A percentile compares a stretch with the other conserved stretches of the same genome.
Evolutionary conservation across 1,140 invertebrate species (phyloP).

Genomic region (Halictus rubicundus): DNA sequence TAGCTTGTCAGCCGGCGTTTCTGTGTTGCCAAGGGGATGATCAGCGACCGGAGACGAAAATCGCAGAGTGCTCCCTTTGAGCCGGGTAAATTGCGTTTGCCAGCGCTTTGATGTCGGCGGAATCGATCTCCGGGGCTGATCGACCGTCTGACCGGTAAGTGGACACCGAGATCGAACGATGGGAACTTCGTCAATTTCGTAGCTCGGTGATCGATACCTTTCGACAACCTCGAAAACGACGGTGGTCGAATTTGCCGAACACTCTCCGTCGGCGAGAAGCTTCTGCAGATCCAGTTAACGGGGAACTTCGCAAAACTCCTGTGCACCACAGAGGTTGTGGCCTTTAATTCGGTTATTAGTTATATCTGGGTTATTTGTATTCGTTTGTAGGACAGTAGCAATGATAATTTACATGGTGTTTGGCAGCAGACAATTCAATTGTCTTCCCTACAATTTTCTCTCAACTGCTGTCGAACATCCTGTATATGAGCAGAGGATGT

Average conservation of each 20-base stretch:
- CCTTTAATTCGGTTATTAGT: too few relatives aligned
- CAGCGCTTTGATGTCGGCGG: not conserved
- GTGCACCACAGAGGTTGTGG: too few relatives aligned
- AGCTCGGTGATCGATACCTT: not conserved
- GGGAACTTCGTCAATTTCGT: not conserved
- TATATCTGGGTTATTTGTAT: too few relatives aligned
- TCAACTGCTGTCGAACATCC: too few relatives aligned
- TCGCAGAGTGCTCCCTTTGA: conserved; percentile 4
- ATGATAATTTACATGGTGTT: too few relatives aligned
- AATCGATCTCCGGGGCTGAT: not conserved
- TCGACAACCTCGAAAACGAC: not conserved
- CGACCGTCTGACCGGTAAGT: not conserved
- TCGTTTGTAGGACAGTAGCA: too few relatives aligned
- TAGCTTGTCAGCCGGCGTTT: not conserved
- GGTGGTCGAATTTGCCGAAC: not conserved
- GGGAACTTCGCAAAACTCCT: too few relatives aligned
- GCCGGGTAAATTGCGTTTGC: not conserved
- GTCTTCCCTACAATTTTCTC: too few relatives aligned
- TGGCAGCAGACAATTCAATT: too few relatives aligned
- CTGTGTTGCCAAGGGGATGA: not conserved
- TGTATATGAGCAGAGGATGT: too few relatives aligned
- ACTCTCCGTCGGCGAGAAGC: too few relatives aligned
- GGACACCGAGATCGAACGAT: not conserved
- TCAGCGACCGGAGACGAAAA: not conserved
- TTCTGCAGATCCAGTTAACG: too few relatives aligned